Percentiles rank a stretch among this genome's conserved stretches.
Evolutionary conservation across 2,797 vertebrate genomes (phyloP).

Genomic region (Kryptolebias ocellatus): DNA sequence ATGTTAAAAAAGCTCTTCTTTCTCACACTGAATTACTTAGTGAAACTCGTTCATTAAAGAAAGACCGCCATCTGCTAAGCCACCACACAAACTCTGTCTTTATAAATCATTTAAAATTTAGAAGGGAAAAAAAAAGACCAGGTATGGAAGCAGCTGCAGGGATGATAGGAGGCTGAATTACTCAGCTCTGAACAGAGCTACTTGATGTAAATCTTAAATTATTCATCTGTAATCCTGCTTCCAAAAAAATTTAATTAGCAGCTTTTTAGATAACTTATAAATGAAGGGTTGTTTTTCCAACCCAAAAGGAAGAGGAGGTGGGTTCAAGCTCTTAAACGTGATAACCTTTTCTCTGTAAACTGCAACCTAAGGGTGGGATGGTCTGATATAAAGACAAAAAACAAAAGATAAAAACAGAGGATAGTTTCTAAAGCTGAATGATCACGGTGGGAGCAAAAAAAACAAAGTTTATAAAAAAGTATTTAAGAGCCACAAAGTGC

Average conservation of each 20-base stretch:
- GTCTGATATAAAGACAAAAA: not conserved
- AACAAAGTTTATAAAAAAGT: not conserved
- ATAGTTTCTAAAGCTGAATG: not conserved
- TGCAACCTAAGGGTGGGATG: no score
- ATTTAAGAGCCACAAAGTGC: not conserved
- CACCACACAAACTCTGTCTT: slow-evolving; percentile 3
- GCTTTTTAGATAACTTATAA: not conserved
- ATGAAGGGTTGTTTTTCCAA: not conserved
- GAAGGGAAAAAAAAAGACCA: not conserved
- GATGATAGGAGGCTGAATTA: not conserved
- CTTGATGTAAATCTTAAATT: slow-evolving; percentile 5
- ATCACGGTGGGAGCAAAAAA: not conserved
- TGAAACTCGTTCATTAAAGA: slow-evolving; percentile 5
- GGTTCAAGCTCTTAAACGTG: no score
- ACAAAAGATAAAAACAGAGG: not conserved
- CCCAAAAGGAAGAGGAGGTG: not conserved
- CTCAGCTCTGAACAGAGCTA: not conserved
- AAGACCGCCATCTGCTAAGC: slow-evolving; percentile 29
- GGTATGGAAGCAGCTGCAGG: slow-evolving; percentile 2
- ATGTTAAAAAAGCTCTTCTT: slow-evolving; percentile 12
- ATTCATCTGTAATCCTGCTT: slow-evolving; percentile 11
- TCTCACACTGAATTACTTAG: slow-evolving; percentile 17
- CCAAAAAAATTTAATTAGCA: slow-evolving; percentile 1
- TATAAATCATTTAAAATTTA: slow-evolving; percentile 26
- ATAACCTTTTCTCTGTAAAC: not conserved